Base-by-base conservation (phyloP, 2,797 vertebrate genomes). In the Rhinichthys osculus region DNA sequence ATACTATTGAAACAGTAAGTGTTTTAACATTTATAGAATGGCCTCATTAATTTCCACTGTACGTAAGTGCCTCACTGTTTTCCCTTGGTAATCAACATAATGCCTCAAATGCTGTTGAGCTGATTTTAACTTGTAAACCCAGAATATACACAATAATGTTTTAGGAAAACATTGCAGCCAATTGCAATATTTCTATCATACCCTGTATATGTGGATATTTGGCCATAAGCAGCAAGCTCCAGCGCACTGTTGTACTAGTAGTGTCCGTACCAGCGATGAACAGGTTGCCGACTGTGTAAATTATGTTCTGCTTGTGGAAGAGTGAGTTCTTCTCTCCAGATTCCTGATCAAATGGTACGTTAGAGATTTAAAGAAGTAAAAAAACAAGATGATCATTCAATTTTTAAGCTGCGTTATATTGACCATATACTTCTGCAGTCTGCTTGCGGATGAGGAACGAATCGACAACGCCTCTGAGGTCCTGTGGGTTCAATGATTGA, bases 231-330 rank as follows among this genome's bases (percentile, higher is more conserved):
- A 94, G 89, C 78, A 94, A 80, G 81, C 79, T 40, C 93, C 92
- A 94, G 81, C 88, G 86, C 35, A 95, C 77, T 11, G 94, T 94
- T 1, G 90, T 78, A 4, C 90, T 89, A 16, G 93, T 93, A n/a
- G 93, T 94, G 6, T 95, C 94, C 0, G 92, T 94, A 1, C 94
- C 94, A 52, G 94, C 94, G 40, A 6, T 6, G 88, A 95, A 95
- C 81, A 95, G 82, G 89, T 93, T 92, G 16, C 3, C 13, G 5
- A 93, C 74, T 9, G 88, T 81, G 23, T 0, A 83, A 6, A 85
- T n/a, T 78, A 95, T 33, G 89, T 84, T 84, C 33, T 84, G 9
- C 23, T 38, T 17, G 5, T 84, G 62, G 47, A 78, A 84, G 27
- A 52, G 2, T 10, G 30, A 66, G 4, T n/a, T 44, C 0, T 47